These are phyloP conservation scores for Hippocampus abdominalis DNA, from an alignment of 2,113 vertebrate species.

Conservation along the genomic window DNA sequence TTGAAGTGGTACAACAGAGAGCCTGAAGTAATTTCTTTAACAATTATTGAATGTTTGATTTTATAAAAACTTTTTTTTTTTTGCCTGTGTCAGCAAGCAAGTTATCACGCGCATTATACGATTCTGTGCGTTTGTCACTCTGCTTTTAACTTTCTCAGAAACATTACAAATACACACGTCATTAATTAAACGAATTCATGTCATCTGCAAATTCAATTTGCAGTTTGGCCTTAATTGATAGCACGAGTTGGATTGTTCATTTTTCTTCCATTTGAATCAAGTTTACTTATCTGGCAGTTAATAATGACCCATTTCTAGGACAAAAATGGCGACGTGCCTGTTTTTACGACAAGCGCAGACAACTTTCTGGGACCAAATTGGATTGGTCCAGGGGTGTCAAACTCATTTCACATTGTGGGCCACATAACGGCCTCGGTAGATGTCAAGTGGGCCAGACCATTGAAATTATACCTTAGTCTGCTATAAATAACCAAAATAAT, in stretches of 20 bases:
- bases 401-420: too few relatives aligned
- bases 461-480: too few relatives aligned
- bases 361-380: too few relatives aligned
- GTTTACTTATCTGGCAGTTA: conserved; percentile 27
- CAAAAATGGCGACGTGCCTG: too few relatives aligned
- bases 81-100: conserved; percentile 52
- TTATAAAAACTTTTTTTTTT: conserved; percentile 23
- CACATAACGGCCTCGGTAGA: too few relatives aligned
- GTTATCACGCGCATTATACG: conserved; percentile 40
- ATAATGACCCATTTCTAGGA: too few relatives aligned
- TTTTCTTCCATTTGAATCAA: conserved; percentile 21
- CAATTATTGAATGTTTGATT: conserved; percentile 47
- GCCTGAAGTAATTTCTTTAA: conserved; percentile 42
- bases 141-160: conserved; percentile 25
- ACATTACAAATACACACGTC: conserved; percentile 38
- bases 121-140: conserved; percentile 24
- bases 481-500: too few relatives aligned
- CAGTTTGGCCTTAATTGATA: conserved; percentile 34
- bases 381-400: too few relatives aligned
- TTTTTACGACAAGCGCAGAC: too few relatives aligned
- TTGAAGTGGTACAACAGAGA: conserved; percentile 42
- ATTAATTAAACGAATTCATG: conserved; percentile 47
- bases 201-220: conserved; percentile 52
- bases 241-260: conserved; percentile 9
- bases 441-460: too few relatives aligned